Conservation (phyloP, 64 coral and sea anemone species). For the Hydrozoanthus tunicans region DNA sequence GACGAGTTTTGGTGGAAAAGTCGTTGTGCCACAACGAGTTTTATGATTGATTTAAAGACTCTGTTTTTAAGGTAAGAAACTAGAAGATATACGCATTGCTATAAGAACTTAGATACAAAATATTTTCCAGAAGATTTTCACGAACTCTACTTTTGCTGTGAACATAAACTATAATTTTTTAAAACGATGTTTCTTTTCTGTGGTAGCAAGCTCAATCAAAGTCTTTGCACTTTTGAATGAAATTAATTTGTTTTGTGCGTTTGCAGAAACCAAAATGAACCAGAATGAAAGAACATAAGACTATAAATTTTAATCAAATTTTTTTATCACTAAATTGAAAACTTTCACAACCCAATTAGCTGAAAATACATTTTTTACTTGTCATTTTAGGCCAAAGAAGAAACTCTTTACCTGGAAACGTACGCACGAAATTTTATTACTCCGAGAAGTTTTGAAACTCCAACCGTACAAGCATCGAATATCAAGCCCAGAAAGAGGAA, state of each 20-base stretch:
- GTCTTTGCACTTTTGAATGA: slow-evolving; percentile 24
- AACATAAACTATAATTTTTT: not conserved
- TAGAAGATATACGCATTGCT: slow-evolving; percentile 21
- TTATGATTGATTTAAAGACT: not conserved
- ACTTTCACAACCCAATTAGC: slow-evolving; percentile 7
- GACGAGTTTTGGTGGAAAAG: slow-evolving; percentile 21
- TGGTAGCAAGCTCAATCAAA: slow-evolving; percentile 9
- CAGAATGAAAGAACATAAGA: slow-evolving; percentile 8
- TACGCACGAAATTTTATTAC: slow-evolving; percentile 15
- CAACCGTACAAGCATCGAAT: slow-evolving; percentile 13
- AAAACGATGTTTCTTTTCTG: slow-evolving; percentile 31
- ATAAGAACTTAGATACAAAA: slow-evolving; percentile 34
- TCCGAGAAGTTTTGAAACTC: slow-evolving; percentile 20
- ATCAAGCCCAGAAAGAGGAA: slow-evolving; percentile 24
- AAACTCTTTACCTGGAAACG: slow-evolving; percentile 10
- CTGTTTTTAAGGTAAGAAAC: slow-evolving; percentile 46
- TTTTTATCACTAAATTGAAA: slow-evolving; percentile 15
- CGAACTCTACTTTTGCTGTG: slow-evolving; percentile 6
- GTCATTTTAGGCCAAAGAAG: slow-evolving; percentile 35
- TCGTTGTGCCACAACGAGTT: slow-evolving; percentile 16
- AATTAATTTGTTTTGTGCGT: slow-evolving; percentile 13
- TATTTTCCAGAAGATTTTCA: slow-evolving; percentile 38
- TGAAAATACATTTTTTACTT: slow-evolving; percentile 30
- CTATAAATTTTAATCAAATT: slow-evolving; percentile 16
- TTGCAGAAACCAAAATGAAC: not conserved